A percentile compares a stretch with the other conserved stretches of the same genome.
phyloP scores from a whole-genome alignment of 2,113 vertebrate species.

The Montifringilla adamsi region DNA sequence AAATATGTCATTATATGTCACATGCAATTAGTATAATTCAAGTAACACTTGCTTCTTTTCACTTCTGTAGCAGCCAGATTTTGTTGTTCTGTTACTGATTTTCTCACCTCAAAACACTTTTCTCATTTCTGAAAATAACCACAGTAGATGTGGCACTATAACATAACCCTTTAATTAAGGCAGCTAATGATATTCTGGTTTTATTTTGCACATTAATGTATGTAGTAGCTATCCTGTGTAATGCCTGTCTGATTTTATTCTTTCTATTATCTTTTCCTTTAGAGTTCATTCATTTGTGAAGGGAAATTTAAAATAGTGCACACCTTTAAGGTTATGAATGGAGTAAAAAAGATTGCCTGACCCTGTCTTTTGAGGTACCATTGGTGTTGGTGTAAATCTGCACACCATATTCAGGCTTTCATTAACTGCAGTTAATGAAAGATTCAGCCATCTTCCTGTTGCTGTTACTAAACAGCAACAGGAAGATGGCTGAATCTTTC shows the following conservation, averaged over 20 bases:
- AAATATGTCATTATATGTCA: constrained; percentile 10
- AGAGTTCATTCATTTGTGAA: neutral
- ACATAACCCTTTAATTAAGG: neutral
- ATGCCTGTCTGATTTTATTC: neutral
- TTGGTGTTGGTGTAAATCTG: neutral
- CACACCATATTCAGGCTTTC: neutral
- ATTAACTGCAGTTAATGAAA: neutral
- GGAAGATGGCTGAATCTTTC: neutral
- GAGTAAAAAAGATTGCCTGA: neutral
- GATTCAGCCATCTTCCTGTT: no score
- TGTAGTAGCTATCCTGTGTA: neutral
- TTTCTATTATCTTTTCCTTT: neutral
- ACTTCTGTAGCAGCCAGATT: neutral
- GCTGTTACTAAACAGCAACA: neutral
- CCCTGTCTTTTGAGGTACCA: neutral
- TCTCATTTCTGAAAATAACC: neutral
- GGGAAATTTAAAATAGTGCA: neutral
- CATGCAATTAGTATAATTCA: neutral
- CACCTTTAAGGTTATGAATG: neutral
- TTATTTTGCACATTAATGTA: neutral
- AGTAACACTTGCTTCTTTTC: neutral
- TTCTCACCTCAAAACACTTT: neutral
- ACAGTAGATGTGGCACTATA: neutral
- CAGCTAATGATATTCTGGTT: neutral
- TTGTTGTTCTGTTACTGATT: neutral